Percentiles rank a stretch among this genome's conserved stretches.
Evolutionary conservation across 2,888 invertebrate species (phyloP).

Genomic region (Noctua janthe): DNA sequence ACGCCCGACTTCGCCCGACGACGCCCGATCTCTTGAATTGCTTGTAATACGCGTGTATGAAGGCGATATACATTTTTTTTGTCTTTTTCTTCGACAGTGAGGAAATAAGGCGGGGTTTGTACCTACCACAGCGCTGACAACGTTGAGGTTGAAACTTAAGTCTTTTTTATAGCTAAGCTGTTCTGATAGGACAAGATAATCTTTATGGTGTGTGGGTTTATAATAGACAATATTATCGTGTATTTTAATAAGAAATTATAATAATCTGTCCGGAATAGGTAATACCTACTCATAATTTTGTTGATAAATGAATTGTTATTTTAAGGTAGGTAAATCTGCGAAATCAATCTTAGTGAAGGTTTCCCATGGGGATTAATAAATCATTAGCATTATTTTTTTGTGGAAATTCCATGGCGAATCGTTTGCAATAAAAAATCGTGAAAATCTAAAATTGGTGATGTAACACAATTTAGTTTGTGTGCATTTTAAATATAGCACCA

Average conservation of each 20-base stretch:
- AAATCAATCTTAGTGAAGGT: neutral
- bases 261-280: conserved; percentile 4
- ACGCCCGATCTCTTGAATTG: conserved; percentile 65
- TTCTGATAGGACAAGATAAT: conserved; percentile 10
- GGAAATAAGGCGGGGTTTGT: conserved; percentile 35
- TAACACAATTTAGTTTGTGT: no score
- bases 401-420: neutral
- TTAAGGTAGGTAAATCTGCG: neutral
- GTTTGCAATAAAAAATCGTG: neutral
- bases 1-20: conserved; percentile 69
- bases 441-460: neutral
- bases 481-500: no score
- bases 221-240: conserved; percentile 2
- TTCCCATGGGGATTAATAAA: neutral
- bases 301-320: neutral
- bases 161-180: conserved; percentile 36
- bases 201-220: conserved; percentile 13
- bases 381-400: neutral
- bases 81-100: conserved; percentile 40
- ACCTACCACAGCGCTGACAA: conserved; percentile 52
- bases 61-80: conserved; percentile 55
- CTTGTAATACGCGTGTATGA: conserved; percentile 64
- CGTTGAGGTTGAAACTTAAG: conserved; percentile 19
- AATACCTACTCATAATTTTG: neutral
- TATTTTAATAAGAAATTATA: conserved; percentile 6